phyloP scores from a whole-genome alignment of 2,797 vertebrate genomes.

The Huso huso region DNA sequence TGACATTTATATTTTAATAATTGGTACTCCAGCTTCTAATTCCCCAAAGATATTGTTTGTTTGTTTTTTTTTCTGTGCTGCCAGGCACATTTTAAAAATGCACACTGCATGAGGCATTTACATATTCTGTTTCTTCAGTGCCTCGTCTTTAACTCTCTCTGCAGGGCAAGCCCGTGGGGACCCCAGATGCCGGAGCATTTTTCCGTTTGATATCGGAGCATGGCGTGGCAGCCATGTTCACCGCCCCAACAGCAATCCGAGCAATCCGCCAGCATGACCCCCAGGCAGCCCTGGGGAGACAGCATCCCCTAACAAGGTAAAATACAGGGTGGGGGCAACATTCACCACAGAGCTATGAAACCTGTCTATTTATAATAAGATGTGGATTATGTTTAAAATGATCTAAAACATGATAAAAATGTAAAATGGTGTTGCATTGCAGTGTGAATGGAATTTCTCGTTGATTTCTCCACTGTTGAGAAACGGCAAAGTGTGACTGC shows the following conservation, averaged over 20 bases:
- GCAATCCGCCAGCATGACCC: conserved; percentile 94
- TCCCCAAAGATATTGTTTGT: not conserved
- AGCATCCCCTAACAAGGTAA: conserved; percentile 77
- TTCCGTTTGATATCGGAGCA: conserved; percentile 90
- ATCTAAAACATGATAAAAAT: no score
- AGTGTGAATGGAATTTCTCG: no score
- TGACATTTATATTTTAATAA: no score
- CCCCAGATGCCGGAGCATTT: conserved; percentile 84
- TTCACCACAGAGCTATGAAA: no score
- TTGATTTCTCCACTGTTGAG: no score
- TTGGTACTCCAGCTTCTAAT: no score
- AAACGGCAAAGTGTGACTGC: no score
- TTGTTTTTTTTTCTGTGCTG: conserved; percentile 19
- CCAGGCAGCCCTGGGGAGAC: conserved; percentile 59
- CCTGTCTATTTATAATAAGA: no score
- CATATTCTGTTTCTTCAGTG: not conserved
- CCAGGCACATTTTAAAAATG: conserved; percentile 44
- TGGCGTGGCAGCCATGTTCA: conserved; percentile 76
- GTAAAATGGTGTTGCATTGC: no score
- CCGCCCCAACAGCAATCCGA: conserved; percentile 86
- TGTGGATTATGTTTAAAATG: no score
- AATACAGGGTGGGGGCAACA: not conserved
- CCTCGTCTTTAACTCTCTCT: conserved; percentile 31
- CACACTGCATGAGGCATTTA: conserved; percentile 18
- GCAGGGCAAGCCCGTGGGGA: conserved; percentile 94